Evolutionary conservation across 2,888 invertebrate species (phyloP), one percentile per base, ranked within the genome.

Genomic region (Tyria jacobaeae): DNA sequence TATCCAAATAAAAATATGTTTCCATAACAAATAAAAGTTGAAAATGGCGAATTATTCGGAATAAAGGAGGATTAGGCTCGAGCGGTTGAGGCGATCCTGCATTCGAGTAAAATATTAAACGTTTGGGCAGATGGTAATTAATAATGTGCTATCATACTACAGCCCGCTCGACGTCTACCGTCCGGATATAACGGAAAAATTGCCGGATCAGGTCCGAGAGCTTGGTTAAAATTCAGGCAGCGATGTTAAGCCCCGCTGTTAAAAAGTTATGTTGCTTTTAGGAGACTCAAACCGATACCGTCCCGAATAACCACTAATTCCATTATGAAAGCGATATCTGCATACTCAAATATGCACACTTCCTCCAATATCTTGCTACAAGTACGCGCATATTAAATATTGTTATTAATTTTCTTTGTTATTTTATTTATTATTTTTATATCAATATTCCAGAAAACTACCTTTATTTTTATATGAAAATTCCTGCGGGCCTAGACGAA

Each of bases 141-240:
- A 92, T 92, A 92, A 92, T 91, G 87, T 86, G 87, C 82, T 74
- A 79, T 81, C 82, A 82, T 80, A 81, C 85, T 80, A 81, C 81
- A 78, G 79, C 67, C 81, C 78, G 75, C 73, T 79, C 81, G 80
- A 76, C 79, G 80, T 73, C 82, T 79, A 66, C 79, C 74, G 79
- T 76, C 83, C 87, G 89, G 88, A 91, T 88, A 87, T 91, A 90
- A 88, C 87, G 83, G 87, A 90, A 92, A 92, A 92, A 90, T 91
- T 86, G 86, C 87, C 84, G 88, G 89, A 89, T 90, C 88, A 89
- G 83, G 80, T 80, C 75, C 77, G 79, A 80, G 78, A 81, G 77
- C 75, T 76, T 75, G 78, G 80, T 85, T 85, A 82, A 89, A 87
- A 88, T 87, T 87, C 84, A 81, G 79, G 72, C 80, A 84, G 86